Conservation (phyloP, 2,888 invertebrate genomes). For the Digitonthophagus gazella region DNA sequence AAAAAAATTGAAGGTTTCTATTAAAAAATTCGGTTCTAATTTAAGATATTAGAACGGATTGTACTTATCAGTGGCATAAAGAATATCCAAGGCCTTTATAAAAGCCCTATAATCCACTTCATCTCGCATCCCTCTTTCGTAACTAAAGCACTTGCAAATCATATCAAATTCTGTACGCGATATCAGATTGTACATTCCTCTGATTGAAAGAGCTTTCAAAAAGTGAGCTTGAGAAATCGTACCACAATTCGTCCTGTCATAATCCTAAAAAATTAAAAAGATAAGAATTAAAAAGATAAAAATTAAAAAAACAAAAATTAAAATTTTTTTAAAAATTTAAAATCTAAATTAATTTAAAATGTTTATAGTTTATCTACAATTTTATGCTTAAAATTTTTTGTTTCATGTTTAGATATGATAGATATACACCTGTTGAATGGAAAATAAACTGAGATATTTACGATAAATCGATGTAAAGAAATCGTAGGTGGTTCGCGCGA, state of each 20-base stretch:
- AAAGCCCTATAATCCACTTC: constrained; percentile 73
- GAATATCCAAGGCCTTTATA: constrained; percentile 63
- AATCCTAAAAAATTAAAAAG: constrained; percentile 57
- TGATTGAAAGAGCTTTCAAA: constrained; percentile 63
- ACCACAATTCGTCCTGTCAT: constrained; percentile 66
- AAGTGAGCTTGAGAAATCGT: constrained; percentile 63
- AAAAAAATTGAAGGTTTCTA: too few species aligned
- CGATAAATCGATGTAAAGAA: not conserved
- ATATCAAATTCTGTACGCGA: constrained; percentile 67
- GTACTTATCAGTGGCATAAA: constrained; percentile 59
- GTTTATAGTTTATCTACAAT: not conserved
- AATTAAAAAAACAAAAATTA: too few species aligned
- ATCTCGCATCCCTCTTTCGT: constrained; percentile 59
- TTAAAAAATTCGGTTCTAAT: too few species aligned
- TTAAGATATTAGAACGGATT: constrained; percentile 50
- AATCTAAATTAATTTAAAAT: constrained; percentile 8
- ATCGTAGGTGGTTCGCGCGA: not conserved
- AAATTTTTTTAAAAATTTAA: too few species aligned
- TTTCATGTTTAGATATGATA: not conserved
- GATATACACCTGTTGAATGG: constrained; percentile 7
- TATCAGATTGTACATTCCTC: constrained; percentile 63
- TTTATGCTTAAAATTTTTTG: constrained; percentile 3
- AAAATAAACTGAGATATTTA: not conserved
- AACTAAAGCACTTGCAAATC: constrained; percentile 73
- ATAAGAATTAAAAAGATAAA: not conserved